Conservation (phyloP, 2,113 vertebrate species). For the Prinia subflava region DNA sequence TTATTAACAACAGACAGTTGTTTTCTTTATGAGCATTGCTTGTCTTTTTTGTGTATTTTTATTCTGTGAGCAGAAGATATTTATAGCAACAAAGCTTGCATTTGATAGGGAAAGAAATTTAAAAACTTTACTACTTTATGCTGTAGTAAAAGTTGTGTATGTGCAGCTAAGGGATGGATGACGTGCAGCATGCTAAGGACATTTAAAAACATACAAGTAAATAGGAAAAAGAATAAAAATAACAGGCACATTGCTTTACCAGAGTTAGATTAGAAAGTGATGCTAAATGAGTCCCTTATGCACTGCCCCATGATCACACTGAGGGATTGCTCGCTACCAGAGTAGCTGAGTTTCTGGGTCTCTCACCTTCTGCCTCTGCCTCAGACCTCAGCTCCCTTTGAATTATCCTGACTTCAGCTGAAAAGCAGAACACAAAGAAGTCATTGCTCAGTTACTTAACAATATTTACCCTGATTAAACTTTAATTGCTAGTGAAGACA, state of each 20-base stretch:
- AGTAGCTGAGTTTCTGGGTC: not conserved
- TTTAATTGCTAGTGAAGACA: not conserved
- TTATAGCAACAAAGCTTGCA: not conserved
- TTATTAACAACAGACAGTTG: not conserved
- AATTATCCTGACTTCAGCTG: not conserved
- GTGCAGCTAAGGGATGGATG: not conserved
- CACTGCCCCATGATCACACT: not conserved
- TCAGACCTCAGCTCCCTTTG: not conserved
- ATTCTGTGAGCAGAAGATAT: not conserved
- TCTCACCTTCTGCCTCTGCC: not conserved
- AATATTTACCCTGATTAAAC: not conserved
- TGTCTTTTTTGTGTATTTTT: not conserved
- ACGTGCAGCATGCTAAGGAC: not conserved
- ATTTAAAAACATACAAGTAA: not conserved
- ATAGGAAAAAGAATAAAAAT: not conserved
- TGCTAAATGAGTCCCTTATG: not conserved
- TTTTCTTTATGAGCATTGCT: not conserved
- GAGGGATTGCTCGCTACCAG: fast-evolving
- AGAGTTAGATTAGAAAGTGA: not conserved
- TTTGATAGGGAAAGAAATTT: not conserved
- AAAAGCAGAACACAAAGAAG: not conserved
- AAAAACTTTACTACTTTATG: not conserved
- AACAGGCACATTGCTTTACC: not conserved
- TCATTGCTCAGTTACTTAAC: not conserved
- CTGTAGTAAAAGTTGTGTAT: not conserved